Conservation (phyloP, 1,140 invertebrate genomes). For the Elysia chlorotica region DNA sequence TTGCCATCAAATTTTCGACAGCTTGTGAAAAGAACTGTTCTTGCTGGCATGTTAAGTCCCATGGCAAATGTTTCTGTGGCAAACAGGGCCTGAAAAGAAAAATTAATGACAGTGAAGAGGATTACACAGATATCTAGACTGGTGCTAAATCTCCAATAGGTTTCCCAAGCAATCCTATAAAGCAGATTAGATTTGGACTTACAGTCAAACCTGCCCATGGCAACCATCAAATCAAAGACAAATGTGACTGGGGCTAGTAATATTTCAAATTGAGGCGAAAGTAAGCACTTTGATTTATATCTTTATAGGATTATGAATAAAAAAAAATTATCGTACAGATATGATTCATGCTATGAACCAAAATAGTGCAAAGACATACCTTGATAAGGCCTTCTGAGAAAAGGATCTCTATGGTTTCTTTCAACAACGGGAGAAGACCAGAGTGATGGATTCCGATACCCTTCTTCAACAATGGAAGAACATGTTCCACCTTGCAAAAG, state of each 20-base stretch:
- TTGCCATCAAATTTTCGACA: constrained; percentile 98
- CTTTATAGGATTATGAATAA: neutral
- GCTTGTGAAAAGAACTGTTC: constrained; percentile 96
- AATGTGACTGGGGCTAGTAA: no score
- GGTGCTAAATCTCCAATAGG: no score
- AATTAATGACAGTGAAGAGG: no score
- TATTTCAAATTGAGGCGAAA: neutral
- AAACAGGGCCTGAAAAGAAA: constrained; percentile 77
- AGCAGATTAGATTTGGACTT: no score
- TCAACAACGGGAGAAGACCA: constrained; percentile 92
- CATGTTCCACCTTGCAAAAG: constrained; percentile 75
- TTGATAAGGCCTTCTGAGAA: constrained; percentile 97
- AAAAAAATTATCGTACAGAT: neutral
- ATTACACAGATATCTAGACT: neutral
- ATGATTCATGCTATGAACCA: neutral
- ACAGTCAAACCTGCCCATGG: no score
- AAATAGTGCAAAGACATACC: constrained; percentile 53
- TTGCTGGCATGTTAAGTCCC: constrained; percentile 99
- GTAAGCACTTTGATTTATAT: neutral
- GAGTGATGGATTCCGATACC: constrained; percentile 98
- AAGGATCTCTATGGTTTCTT: constrained; percentile 98
- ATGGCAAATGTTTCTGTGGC: constrained; percentile 99
- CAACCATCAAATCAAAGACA: no score
- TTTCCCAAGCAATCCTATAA: no score
- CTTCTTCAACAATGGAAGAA: constrained; percentile 88